Conservation (phyloP, 2,113 vertebrate genomes). For the Phalacrocorax carbo region DNA sequence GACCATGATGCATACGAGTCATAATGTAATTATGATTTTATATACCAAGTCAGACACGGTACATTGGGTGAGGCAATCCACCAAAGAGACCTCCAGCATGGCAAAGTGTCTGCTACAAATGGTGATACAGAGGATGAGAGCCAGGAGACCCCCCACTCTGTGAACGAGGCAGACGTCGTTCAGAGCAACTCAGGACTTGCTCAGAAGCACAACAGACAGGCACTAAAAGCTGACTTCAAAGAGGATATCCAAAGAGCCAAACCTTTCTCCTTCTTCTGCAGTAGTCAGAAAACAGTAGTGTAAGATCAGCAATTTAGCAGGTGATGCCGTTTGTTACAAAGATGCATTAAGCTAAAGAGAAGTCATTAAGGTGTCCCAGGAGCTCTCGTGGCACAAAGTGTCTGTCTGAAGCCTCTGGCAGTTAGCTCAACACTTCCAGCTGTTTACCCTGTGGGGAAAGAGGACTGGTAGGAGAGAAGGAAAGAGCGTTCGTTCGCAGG, state of each 20-base stretch:
- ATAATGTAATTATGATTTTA: background rate
- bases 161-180: background rate
- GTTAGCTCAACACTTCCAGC: slow-evolving; percentile 51
- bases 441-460: slow-evolving; percentile 60
- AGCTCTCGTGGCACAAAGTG: slow-evolving; percentile 8
- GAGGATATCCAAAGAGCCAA: background rate
- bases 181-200: background rate
- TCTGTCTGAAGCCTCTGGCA: slow-evolving; percentile 44
- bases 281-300: background rate
- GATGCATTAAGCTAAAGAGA: slow-evolving; percentile 14
- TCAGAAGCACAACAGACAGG: background rate
- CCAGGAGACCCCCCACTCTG: background rate
- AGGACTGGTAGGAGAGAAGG: background rate
- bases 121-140: background rate
- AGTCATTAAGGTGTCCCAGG: slow-evolving; percentile 32
- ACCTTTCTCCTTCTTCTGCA: slow-evolving; percentile 4
- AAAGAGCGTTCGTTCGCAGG: background rate
- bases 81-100: background rate
- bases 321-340: background rate
- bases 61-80: background rate
- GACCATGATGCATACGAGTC: background rate
- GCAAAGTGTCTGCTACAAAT: background rate
- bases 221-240: background rate
- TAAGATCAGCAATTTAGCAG: slow-evolving; percentile 30
- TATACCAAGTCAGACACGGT: background rate